phyloP scores from a whole-genome alignment of 2,797 vertebrate genomes.

The Meriones psammophilus region DNA sequence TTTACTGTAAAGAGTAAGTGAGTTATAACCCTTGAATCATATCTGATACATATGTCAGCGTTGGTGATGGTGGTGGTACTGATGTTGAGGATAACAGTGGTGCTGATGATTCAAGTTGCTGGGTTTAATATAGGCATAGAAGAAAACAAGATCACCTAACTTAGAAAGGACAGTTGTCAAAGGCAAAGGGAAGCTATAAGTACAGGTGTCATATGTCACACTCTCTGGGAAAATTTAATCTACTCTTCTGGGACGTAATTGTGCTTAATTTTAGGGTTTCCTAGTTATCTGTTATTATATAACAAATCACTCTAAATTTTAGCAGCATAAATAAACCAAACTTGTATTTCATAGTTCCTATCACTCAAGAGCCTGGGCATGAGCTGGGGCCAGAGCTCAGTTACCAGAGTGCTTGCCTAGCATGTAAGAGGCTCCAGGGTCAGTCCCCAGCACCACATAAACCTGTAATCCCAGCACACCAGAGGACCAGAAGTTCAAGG shows the following conservation, averaged over 20 bases:
- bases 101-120: neutral
- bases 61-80: neutral
- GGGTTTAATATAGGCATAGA: neutral
- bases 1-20: slow-evolving; percentile 9
- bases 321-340: neutral
- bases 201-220: neutral
- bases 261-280: neutral
- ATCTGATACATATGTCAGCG: neutral
- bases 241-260: neutral
- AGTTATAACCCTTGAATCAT: neutral
- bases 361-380: neutral
- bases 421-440: neutral
- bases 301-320: slow-evolving; percentile 41
- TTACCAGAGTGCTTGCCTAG: neutral
- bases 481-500: neutral
- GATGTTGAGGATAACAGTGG: no score
- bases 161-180: slow-evolving; percentile 10
- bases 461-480: neutral
- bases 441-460: neutral
- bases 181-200: neutral
- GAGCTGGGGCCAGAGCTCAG: neutral
- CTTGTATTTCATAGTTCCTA: neutral
- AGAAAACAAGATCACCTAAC: neutral
- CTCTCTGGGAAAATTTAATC: neutral
- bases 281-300: neutral